Evolutionary conservation across 2,888 invertebrate genomes (phyloP), one percentile per base, ranked within the genome.

Genomic region (Phaedon cochleariae): DNA sequence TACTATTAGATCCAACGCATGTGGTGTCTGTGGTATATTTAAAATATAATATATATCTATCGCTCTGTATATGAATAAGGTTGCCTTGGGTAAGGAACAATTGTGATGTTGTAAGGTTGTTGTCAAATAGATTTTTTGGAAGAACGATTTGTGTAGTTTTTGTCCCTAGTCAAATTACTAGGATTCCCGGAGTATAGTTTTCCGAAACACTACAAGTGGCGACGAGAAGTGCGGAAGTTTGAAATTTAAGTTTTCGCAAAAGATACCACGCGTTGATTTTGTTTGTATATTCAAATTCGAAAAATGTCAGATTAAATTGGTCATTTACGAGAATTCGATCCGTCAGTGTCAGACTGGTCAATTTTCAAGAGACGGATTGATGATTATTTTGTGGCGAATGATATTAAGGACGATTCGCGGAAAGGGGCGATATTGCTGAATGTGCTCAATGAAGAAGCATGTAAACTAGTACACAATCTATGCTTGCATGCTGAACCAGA

Each of bases 141-240:
- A 5, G 26, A n/a, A 26, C 26, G 26, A 26, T 3, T 26, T 26
- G 26, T 26, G 26, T 26, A 26, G 26, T 26, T 26, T 7, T 26
- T 10, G 17, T 41, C 9, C 41, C 41, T 17, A 41, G 41, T 6
- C 9, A 41, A 41, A 10, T 41, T 15, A 41, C 17, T 41, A 15
- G 12, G 41, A 41, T 41, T 10, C 9, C 9, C 4, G 17, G 41
- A 41, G 17, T 41, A 10, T 5, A 41, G n/a, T 41, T 10, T 6
- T 41, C 41, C 3, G 17, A 41, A 41, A 41, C 41, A 12, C 41
- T 41, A 17, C 41, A 41, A 41, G 41, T 41, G 41, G 41, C 41
- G 41, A 41, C 41, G 41, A 41, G 41, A 41, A 41, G 41, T 41
- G n/a, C 41, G n/a, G 41, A 41, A 41, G 41, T 41, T 15, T 41